A percentile compares a stretch with the other conserved stretches of the same genome.
Conservation (phyloP, 1,140 invertebrate genomes). For the Bilobella aurantiaca region DNA sequence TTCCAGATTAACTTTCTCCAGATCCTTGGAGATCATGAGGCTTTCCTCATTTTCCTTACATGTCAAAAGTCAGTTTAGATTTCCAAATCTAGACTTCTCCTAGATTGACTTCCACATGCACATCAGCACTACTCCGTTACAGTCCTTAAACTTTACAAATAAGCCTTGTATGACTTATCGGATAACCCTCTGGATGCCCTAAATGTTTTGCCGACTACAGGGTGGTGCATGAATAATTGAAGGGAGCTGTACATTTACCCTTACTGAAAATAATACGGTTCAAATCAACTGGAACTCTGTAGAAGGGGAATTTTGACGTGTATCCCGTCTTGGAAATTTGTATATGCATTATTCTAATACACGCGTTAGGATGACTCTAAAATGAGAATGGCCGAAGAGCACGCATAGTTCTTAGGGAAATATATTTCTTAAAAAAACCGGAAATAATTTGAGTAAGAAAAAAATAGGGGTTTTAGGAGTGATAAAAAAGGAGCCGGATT, state of each 20-base stretch:
- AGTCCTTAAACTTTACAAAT: too few species aligned
- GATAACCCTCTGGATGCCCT: too few species aligned
- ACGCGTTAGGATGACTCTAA: neutral
- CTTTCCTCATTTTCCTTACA: neutral
- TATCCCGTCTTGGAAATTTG: too few species aligned
- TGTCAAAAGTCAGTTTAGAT: neutral
- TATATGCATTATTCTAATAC: too few species aligned
- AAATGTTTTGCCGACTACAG: too few species aligned
- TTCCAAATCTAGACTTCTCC: neutral
- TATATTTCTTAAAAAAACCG: neutral
- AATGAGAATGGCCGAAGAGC: conserved; percentile 22
- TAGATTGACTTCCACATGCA: neutral
- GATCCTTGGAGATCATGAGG: neutral
- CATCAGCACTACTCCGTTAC: too few species aligned
- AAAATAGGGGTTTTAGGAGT: neutral
- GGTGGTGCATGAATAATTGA: too few species aligned
- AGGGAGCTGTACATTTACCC: too few species aligned
- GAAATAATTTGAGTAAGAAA: conserved; percentile 16
- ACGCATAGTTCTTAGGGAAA: conserved; percentile 16
- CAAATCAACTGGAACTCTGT: too few species aligned
- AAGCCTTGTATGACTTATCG: too few species aligned
- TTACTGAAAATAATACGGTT: too few species aligned
- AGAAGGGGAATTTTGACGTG: too few species aligned
- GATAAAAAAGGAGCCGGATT: neutral
- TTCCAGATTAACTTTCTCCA: conserved; percentile 30